These are phyloP conservation scores for Dasypogon diadema DNA, from an alignment of 2,888 invertebrate species.

Conservation along the genomic window DNA sequence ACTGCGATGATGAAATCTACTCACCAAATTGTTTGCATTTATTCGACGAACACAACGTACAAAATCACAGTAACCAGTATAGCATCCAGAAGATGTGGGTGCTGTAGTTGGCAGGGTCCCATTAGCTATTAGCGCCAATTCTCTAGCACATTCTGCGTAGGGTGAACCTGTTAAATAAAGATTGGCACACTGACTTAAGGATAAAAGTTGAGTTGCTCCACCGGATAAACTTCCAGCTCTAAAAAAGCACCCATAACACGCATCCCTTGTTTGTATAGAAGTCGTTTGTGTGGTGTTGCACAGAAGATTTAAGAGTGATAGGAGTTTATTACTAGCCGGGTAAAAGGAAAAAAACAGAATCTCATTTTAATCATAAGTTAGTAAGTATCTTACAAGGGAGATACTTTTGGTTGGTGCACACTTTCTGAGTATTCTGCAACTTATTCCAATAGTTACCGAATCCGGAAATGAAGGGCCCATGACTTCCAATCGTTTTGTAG, in stretches of 20 bases:
- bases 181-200: conserved; percentile 71
- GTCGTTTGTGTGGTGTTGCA: conserved; percentile 76
- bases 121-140: conserved; percentile 64
- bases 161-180: conserved; percentile 71
- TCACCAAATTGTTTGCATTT: conserved; percentile 73
- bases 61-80: conserved; percentile 74
- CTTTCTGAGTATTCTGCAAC: background rate
- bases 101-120: conserved; percentile 57
- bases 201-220: conserved; percentile 71
- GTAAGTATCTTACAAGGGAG: background rate
- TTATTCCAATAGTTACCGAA: conserved; percentile 29
- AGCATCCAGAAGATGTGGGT: conserved; percentile 64
- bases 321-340: conserved; percentile 63
- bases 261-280: conserved; percentile 72
- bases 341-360: background rate
- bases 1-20: conserved; percentile 52
- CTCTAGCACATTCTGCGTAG: conserved; percentile 70
- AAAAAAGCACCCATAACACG: conserved; percentile 76
- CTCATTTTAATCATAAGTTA: background rate
- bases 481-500: background rate
- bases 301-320: conserved; percentile 73
- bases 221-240: conserved; percentile 70
- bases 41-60: conserved; percentile 72
- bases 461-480: background rate
- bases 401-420: conserved; percentile 3